A percentile compares a stretch with the other conserved stretches of the same genome.
Evolutionary conservation across 2,113 vertebrate species (phyloP).

Genomic region (Sinocyclocheilus grahami): DNA sequence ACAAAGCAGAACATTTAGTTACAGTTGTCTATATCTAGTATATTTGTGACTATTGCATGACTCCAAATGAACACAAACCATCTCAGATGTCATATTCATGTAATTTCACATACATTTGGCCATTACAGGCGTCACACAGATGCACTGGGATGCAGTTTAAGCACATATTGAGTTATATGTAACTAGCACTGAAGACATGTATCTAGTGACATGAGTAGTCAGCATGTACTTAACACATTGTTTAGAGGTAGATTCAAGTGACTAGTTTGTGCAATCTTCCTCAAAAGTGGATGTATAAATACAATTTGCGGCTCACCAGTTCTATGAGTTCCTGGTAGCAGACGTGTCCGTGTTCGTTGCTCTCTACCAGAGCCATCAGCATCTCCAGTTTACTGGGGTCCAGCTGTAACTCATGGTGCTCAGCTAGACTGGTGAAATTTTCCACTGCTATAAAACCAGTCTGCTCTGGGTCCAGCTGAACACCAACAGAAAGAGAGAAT

Average conservation of each 20-base stretch:
- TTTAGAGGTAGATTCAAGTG: no score
- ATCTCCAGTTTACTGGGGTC: slow-evolving; percentile 97
- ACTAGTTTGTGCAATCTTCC: no score
- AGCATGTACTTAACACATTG: no score
- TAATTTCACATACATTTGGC: neutral
- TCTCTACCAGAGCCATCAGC: slow-evolving; percentile 94
- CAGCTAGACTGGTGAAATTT: slow-evolving; percentile 92
- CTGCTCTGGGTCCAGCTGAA: slow-evolving; percentile 94
- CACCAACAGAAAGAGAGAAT: slow-evolving; percentile 35
- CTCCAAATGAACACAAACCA: neutral
- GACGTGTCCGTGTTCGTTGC: slow-evolving; percentile 94
- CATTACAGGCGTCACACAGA: no score
- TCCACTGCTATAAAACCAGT: slow-evolving; percentile 96
- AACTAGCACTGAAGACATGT: neutral
- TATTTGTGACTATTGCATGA: neutral
- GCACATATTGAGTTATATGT: no score
- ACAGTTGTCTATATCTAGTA: neutral
- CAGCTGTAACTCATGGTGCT: slow-evolving; percentile 98
- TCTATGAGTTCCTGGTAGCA: slow-evolving; percentile 98
- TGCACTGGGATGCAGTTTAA: no score
- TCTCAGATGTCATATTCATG: neutral
- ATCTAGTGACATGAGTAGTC: neutral
- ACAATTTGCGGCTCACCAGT: slow-evolving; percentile 82
- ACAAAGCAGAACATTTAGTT: neutral
- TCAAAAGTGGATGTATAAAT: neutral